Evolutionary conservation across 2,113 vertebrate species (phyloP).

Genomic region (Baryphthengus martii): DNA sequence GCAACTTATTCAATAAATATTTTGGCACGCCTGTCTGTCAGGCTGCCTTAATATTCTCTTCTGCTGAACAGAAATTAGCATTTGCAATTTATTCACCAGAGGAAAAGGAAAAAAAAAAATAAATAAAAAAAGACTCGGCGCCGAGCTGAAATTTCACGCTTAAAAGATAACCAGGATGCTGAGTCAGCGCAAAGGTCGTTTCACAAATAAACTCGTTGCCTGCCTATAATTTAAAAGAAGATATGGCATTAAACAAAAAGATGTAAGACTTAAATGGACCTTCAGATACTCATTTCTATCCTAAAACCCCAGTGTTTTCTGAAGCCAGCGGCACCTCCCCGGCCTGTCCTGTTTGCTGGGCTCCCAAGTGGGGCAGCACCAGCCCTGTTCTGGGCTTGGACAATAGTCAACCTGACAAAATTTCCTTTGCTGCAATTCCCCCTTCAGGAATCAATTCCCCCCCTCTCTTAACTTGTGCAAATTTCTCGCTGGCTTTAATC

Average conservation of each 20-base stretch:
- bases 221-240: neutral
- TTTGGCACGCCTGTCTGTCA: slow-evolving; percentile 1
- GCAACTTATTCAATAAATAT: neutral
- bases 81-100: slow-evolving; percentile 1
- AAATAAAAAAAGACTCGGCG: neutral
- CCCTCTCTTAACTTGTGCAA: neutral
- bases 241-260: neutral
- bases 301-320: accelerated
- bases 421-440: neutral
- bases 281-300: accelerated
- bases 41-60: neutral
- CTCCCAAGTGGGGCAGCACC: neutral
- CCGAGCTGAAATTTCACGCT: neutral
- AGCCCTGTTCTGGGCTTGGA: too few relatives aligned
- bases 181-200: neutral
- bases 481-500: neutral
- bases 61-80: neutral
- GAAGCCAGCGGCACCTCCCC: neutral
- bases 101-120: neutral
- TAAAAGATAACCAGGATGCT: neutral
- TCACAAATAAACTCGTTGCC: neutral
- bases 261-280: accelerated
- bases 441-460: neutral
- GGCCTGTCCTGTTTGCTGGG: neutral
- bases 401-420: neutral